Percentiles rank a stretch among this genome's conserved stretches.
Evolutionary conservation across 92 coral and sea anemone species (phyloP).

Genomic region (Heliopora coerulea): DNA sequence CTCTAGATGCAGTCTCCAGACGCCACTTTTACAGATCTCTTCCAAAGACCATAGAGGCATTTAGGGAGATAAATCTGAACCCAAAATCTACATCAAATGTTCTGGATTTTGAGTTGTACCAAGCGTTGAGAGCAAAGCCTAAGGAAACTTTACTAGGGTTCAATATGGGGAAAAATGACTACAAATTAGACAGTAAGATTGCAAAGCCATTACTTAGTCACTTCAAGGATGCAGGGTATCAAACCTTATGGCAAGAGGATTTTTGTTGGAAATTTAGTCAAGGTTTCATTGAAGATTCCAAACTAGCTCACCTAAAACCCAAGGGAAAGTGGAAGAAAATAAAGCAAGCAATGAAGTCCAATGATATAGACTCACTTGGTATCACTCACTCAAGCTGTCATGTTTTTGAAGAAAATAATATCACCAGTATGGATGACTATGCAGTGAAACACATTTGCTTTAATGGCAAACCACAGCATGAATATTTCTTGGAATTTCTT

Average conservation of each 20-base stretch:
- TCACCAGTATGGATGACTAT: constrained; percentile 38
- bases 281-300: constrained; percentile 48
- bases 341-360: constrained; percentile 32
- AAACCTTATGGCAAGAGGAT: constrained; percentile 69
- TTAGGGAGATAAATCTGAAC: constrained; percentile 47
- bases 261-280: constrained; percentile 61
- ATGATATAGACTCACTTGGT: constrained; percentile 58
- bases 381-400: constrained; percentile 65
- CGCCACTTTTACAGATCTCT: constrained; percentile 84
- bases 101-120: constrained; percentile 62
- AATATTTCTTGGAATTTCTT: constrained; percentile 48
- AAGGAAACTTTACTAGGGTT: constrained; percentile 48
- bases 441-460: constrained; percentile 45
- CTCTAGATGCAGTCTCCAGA: constrained; percentile 75
- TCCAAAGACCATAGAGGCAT: constrained; percentile 63
- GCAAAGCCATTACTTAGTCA: constrained; percentile 37
- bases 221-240: constrained; percentile 64
- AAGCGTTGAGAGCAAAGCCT: constrained; percentile 48
- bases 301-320: constrained; percentile 32
- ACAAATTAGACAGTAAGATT: background rate
- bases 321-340: constrained; percentile 49
- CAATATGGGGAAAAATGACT: constrained; percentile 39
- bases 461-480: constrained; percentile 56
- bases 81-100: constrained; percentile 48
- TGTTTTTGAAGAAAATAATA: constrained; percentile 38